Base-by-base conservation (phyloP, 2,888 invertebrate species). In the Oligia fasciuncula region DNA sequence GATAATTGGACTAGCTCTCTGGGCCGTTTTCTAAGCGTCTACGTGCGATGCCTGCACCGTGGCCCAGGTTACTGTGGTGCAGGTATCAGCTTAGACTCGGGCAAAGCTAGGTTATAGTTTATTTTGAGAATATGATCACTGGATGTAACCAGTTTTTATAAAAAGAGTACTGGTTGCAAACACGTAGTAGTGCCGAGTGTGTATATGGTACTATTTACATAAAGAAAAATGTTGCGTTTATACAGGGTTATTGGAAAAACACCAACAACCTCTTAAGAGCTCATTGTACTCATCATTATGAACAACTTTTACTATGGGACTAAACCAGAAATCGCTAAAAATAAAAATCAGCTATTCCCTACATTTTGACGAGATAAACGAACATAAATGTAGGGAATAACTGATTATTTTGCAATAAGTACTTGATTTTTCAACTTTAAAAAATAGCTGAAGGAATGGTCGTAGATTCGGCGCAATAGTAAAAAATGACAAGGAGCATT, bases 1-100 rank as follows among this genome's bases (percentile, higher is more conserved):
- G 62, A 80, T 80, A 80, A 82, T 82, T 63, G 76, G 23, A 63
- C 1, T 29, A 29, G 23, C 4, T 67, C 51, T 67, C 60, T 79
- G 35, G 23, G 23, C 2, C 13, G 73, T 43, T 29, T 35, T 79
- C 40, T 57, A 71, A 71, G 23, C 40, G 40, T n/a, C n/a, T 57
- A 71, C 60, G 6, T 40, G 70, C 29, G 70, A 40, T 70, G 35
- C 23, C 35, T 70, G 35, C 51, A 54, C 5, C 14, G 23, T 29
- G 40, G 57, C 1, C 62, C 19, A 54, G 57, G 23, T 57, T 57
- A 57, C 23, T 57, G 23, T 57, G 9, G 35, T 81, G 51, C 73
- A 81, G 60, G 66, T n/a, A 66, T 73, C 57, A 51, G 17, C 46
- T n/a, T 40, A 49, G n/a, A 73, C 54, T 46, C 51, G 0, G 23